Conservation (phyloP, 2,113 vertebrate genomes). For the Marmota monax region DNA sequence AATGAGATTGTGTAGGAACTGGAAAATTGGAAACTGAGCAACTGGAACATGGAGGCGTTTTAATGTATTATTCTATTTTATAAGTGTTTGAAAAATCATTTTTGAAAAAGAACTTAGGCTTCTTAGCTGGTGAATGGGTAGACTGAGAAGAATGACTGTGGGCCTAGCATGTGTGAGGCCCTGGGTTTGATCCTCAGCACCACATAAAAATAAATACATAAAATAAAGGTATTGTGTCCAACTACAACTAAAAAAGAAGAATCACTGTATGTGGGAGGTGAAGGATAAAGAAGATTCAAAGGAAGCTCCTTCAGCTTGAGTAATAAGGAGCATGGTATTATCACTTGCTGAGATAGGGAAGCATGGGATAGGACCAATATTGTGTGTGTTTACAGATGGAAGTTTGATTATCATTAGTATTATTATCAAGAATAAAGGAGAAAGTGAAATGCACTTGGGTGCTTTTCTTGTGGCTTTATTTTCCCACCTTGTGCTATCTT, state of each 20-base stretch:
- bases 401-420: neutral
- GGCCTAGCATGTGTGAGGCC: too few species aligned
- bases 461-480: constrained; percentile 50
- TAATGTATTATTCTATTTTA: neutral
- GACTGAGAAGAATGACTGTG: neutral
- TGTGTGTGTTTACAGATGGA: neutral
- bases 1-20: neutral
- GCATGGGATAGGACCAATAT: neutral
- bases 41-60: constrained; percentile 1
- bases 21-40: neutral
- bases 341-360: neutral
- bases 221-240: too few species aligned
- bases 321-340: neutral
- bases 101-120: constrained; percentile 21
- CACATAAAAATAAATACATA: too few species aligned
- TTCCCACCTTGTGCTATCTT: neutral
- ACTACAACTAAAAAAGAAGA: neutral
- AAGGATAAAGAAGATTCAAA: neutral
- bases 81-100: neutral
- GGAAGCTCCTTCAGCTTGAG: neutral
- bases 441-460: neutral
- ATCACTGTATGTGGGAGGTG: neutral
- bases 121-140: neutral
- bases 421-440: neutral
- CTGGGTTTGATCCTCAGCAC: too few species aligned